These are phyloP conservation scores for Gambelia wislizenii DNA, from an alignment of 2,797 vertebrate genomes.

Conservation along the genomic window DNA sequence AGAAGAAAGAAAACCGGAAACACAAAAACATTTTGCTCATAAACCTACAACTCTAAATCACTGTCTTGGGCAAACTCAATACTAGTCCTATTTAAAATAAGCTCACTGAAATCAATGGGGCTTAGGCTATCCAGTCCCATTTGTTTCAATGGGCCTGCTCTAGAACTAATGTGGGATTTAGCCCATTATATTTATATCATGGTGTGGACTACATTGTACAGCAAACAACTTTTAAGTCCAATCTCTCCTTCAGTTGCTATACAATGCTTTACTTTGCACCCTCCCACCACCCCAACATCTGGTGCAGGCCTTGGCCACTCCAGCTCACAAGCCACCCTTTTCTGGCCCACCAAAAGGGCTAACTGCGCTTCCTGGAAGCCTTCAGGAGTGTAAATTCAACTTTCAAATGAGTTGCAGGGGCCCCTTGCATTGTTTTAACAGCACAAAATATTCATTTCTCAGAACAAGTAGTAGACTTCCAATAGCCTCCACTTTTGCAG, in stretches of 20 bases:
- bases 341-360: too few species aligned
- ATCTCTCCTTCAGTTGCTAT: conserved; percentile 19
- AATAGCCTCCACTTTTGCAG: too few species aligned
- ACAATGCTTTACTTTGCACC: background rate
- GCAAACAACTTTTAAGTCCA: conserved; percentile 17
- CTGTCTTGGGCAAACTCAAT: background rate
- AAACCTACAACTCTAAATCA: conserved; percentile 49
- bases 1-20: conserved; percentile 5
- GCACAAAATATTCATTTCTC: too few species aligned
- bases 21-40: conserved; percentile 29
- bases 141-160: background rate
- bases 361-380: too few species aligned
- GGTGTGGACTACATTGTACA: background rate
- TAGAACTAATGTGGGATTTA: background rate
- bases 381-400: too few species aligned
- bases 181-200: conserved; percentile 42
- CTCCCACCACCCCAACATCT: too few species aligned
- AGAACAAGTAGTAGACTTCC: too few species aligned
- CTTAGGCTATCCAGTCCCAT: background rate
- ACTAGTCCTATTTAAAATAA: background rate
- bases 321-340: too few species aligned
- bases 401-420: too few species aligned
- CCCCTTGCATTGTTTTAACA: too few species aligned
- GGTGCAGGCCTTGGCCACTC: too few species aligned
- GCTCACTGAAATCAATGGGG: background rate